Percentiles rank a stretch among this genome's conserved stretches.
These are phyloP conservation scores for Leptinotarsa peninsularis DNA, from an alignment of 2,888 invertebrate genomes.

Conservation along the genomic window DNA sequence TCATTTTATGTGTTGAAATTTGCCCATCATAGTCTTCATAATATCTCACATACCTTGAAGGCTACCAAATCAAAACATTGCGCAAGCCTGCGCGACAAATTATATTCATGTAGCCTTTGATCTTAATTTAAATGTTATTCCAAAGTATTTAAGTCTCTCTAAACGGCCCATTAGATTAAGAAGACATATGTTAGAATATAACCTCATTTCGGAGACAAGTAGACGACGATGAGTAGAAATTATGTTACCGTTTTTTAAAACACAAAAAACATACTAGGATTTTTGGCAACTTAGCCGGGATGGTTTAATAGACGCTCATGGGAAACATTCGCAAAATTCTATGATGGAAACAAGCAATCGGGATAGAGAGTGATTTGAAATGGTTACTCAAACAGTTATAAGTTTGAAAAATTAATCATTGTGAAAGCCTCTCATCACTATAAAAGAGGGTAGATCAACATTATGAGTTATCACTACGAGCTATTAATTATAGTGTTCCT, in stretches of 20 bases:
- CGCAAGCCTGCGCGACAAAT: neutral
- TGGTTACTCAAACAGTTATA: fast-evolving
- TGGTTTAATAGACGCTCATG: neutral
- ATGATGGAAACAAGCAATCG: neutral
- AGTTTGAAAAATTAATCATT: too few species aligned
- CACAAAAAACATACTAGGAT: slow-evolving; percentile 3
- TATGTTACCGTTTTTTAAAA: neutral
- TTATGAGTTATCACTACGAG: too few species aligned
- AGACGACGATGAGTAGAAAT: slow-evolving; percentile 25
- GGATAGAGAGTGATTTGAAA: neutral
- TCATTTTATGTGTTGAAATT: neutral
- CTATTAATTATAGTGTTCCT: too few species aligned
- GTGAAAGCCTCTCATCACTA: too few species aligned
- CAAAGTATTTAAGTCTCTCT: slow-evolving; percentile 18
- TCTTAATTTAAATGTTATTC: slow-evolving; percentile 30
- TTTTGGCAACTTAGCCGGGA: slow-evolving; percentile 3
- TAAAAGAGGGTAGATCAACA: too few species aligned
- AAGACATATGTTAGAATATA: slow-evolving; percentile 9
- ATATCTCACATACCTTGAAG: neutral
- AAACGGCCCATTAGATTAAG: slow-evolving; percentile 26
- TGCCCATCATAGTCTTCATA: neutral
- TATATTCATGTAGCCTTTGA: slow-evolving; percentile 23
- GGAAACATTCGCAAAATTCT: neutral
- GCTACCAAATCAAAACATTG: neutral
- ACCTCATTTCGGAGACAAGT: slow-evolving; percentile 21